Evolutionary conservation across 2,113 vertebrate genomes (phyloP).

Genomic region (Carlito syrichta): DNA sequence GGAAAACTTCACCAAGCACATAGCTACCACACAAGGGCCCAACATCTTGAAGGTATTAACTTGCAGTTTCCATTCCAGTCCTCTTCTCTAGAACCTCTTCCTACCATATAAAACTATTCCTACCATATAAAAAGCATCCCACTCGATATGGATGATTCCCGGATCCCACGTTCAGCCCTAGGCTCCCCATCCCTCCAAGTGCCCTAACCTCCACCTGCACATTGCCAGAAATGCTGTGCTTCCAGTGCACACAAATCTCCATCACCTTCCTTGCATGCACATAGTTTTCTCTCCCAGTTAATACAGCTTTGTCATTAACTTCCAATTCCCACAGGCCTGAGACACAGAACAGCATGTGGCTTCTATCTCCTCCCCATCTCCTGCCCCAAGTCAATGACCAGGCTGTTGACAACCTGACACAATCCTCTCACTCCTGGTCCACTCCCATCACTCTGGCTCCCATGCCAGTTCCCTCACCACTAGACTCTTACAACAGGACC

Average conservation of each 20-base stretch:
- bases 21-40: neutral
- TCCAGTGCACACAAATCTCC: neutral
- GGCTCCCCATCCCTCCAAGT: neutral
- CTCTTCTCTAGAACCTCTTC: neutral
- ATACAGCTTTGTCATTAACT: neutral
- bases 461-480: neutral
- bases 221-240: neutral
- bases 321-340: neutral
- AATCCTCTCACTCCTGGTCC: neutral
- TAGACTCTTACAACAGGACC: neutral
- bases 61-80: neutral
- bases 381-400: neutral
- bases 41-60: neutral
- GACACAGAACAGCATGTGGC: neutral
- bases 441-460: neutral
- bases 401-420: neutral
- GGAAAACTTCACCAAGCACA: neutral
- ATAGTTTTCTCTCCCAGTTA: neutral
- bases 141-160: neutral
- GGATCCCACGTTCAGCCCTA: neutral
- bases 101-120: neutral
- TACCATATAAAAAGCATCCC: neutral
- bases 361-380: neutral
- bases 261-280: neutral
- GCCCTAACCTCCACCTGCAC: neutral